Percentiles rank a stretch among this genome's conserved stretches.
phyloP scores from a whole-genome alignment of 2,888 invertebrate species.

The Epicampocera succincta region DNA sequence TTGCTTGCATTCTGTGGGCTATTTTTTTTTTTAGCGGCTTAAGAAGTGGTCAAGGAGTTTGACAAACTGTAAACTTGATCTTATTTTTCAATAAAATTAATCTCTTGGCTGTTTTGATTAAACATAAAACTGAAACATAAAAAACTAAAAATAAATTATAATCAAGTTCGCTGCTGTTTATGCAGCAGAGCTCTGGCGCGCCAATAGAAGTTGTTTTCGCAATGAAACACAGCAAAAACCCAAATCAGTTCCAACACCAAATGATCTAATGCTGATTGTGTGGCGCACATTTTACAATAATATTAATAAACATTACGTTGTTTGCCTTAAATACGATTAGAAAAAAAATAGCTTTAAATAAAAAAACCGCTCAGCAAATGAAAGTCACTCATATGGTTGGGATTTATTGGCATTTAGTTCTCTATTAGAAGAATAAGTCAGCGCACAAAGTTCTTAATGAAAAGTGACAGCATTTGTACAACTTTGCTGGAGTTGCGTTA shows the following conservation, averaged over 20 bases:
- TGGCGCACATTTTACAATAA: constrained; percentile 12
- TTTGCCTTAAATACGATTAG: constrained; percentile 50
- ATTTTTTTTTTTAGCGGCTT: constrained; percentile 30
- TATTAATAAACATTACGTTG: constrained; percentile 54
- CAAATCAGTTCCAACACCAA: constrained; percentile 20
- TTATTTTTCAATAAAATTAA: constrained; percentile 61
- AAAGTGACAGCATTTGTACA: constrained; percentile 15
- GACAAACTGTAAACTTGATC: constrained; percentile 70
- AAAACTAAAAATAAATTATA: constrained; percentile 22
- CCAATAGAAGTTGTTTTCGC: constrained; percentile 14
- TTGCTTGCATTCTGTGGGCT: neutral
- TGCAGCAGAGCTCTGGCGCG: neutral
- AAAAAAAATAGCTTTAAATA: constrained; percentile 30
- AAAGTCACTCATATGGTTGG: neutral
- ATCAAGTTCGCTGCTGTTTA: constrained; percentile 13
- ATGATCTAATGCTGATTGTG: constrained; percentile 49
- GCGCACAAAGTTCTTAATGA: constrained; percentile 30
- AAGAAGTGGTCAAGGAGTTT: constrained; percentile 71
- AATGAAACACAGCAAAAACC: constrained; percentile 6
- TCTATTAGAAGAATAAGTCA: constrained; percentile 50
- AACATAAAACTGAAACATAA: neutral
- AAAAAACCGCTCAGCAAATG: constrained; percentile 29
- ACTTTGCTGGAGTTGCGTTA: constrained; percentile 21
- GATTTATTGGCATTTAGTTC: constrained; percentile 11
- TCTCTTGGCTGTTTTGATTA: constrained; percentile 9